phyloP scores from a whole-genome alignment of 2,797 vertebrate species.

The Pangasius krempfi region DNA sequence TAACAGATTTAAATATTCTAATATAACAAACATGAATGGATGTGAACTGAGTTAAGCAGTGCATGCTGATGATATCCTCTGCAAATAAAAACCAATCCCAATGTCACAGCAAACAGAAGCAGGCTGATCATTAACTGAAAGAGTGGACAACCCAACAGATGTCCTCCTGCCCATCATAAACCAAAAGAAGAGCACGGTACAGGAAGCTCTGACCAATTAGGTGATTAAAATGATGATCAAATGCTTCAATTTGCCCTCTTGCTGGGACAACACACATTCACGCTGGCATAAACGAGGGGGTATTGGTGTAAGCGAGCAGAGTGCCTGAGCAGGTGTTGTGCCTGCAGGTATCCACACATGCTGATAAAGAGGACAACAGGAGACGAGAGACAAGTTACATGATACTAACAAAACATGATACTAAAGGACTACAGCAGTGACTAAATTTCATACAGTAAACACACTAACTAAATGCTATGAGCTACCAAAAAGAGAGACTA shows the following conservation, averaged over 20 bases:
- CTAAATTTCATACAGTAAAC: background rate
- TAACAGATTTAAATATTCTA: background rate
- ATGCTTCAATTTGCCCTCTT: background rate
- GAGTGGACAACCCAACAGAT: conserved; percentile 31
- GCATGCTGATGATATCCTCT: background rate
- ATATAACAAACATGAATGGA: background rate
- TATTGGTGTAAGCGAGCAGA: background rate
- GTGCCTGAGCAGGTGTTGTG: conserved; percentile 27
- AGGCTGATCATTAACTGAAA: conserved; percentile 23
- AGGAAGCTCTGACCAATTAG: conserved; percentile 20
- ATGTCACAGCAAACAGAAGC: conserved; percentile 24
- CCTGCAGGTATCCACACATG: conserved; percentile 16
- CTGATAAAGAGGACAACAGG: conserved; percentile 6
- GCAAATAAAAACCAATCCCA: conserved; percentile 3
- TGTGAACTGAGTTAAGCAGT: background rate
- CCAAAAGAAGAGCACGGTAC: conserved; percentile 3
- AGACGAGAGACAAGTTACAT: background rate
- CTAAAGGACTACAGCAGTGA: background rate
- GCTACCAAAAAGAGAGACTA: background rate
- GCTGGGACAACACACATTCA: conserved; percentile 8
- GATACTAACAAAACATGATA: background rate
- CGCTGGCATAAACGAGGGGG: background rate
- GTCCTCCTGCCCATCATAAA: conserved; percentile 45
- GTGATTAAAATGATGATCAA: conserved; percentile 31
- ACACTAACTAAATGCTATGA: background rate